Conservation (phyloP, 1,140 invertebrate species). For the Heliconius himera region DNA sequence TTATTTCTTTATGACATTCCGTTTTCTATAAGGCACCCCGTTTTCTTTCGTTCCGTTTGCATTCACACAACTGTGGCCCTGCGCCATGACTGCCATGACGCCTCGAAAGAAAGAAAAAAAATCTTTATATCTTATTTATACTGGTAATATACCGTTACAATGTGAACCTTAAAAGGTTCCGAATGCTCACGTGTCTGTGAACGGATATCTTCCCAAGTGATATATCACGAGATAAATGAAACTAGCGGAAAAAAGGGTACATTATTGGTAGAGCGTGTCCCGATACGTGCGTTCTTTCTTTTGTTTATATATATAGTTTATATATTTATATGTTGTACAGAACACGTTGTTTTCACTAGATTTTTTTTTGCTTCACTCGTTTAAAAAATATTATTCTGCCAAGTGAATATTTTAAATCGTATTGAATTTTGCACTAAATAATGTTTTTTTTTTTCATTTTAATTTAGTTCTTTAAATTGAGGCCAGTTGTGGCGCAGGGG, state of each 20-base stretch:
- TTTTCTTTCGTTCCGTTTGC: too few species aligned
- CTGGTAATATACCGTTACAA: background rate
- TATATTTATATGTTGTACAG: background rate
- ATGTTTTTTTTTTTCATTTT: too few species aligned
- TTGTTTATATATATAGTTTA: background rate
- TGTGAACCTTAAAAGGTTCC: background rate
- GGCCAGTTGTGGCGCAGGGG: too few species aligned
- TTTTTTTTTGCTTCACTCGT: background rate
- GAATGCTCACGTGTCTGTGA: slow-evolving; percentile 3
- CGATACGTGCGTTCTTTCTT: background rate
- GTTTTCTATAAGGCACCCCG: too few species aligned
- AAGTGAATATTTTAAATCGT: background rate
- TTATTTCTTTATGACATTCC: too few species aligned
- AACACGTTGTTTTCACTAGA: background rate
- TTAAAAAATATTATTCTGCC: background rate
- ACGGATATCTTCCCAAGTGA: slow-evolving; percentile 8
- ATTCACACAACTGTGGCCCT: too few species aligned
- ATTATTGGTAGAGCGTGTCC: background rate
- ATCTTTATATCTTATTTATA: background rate
- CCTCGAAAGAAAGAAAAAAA: too few species aligned
- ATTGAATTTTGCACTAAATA: too few species aligned
- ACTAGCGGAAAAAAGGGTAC: background rate
- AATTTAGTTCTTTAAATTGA: too few species aligned
- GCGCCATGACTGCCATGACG: too few species aligned
- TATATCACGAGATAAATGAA: slow-evolving; percentile 3